Evolutionary conservation across 2,888 invertebrate species (phyloP), one percentile per base, ranked within the genome.

Genomic region (Ectemnius continuus): DNA sequence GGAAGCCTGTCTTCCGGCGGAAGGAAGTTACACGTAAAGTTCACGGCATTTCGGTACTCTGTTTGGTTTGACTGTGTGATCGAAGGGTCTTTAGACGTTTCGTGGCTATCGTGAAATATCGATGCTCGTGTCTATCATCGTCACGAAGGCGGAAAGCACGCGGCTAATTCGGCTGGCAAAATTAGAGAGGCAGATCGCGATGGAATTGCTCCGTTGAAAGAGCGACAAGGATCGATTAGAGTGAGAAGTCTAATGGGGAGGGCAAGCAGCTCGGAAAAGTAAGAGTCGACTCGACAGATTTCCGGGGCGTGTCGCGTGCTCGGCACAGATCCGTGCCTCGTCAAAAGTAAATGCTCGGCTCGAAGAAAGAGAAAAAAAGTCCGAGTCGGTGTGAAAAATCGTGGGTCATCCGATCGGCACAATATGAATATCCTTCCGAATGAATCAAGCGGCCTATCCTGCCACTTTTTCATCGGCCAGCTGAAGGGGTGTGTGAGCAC

Each of bases 371-470:
- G 47, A 58, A 23, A 63, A 26, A 66, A 58, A 64, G 61, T 56
- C 18, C 58, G 13, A 20, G 8, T 13, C 2, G 56, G 8, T 11
- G 60, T 78, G 79, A 81, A 70, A 74, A 81, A 81, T 81, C 57
- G 66, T 48, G 11, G 67, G 60, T 70, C 61, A 57, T 69, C 67
- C 47, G 66, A 45, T 57, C 68, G 66, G 14, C 70, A 59, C 65
- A 65, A 76, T 77, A 79, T 76, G 81, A 81, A 81, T 75, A 79
- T 75, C 76, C 74, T 67, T 76, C 68, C 73, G 73, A 81, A 78
- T 77, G 81, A 81, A 81, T 81, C 82, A 81, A 79, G 61, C 61
- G 67, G 48, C 59, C 47, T 81, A 75, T 74, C 75, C 69, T 36
- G 61, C 68, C 70, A 61, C 70, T 81, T 81, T 81, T 82, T 82